These are phyloP conservation scores for Riptortus pedestris DNA, from an alignment of 1,140 invertebrate species.

Conservation along the genomic window DNA sequence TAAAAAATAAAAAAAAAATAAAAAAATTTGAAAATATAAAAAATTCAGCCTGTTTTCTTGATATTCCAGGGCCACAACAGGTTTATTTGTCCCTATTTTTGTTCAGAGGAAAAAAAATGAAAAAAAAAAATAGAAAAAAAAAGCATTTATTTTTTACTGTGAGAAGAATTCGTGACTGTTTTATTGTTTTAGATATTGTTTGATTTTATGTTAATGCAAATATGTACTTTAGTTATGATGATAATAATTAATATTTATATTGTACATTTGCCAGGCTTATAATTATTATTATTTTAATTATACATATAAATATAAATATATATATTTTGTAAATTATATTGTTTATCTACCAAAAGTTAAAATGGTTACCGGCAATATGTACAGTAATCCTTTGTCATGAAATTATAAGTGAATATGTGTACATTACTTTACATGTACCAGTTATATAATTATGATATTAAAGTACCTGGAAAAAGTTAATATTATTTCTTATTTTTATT, in stretches of 20 bases:
- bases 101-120: not conserved
- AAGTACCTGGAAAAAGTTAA: conserved; percentile 31
- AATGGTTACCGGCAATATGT: conserved; percentile 31
- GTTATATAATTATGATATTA: conserved; percentile 31
- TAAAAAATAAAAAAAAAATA: conserved; percentile 10
- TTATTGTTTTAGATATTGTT: conserved; percentile 13
- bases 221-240: conserved; percentile 12
- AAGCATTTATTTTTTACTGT: not conserved
- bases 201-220: conserved; percentile 12
- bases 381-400: conserved; percentile 29
- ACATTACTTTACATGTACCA: conserved; percentile 28
- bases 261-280: conserved; percentile 21
- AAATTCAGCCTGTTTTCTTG: not conserved
- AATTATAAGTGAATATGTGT: conserved; percentile 29
- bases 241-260: conserved; percentile 20
- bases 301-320: conserved; percentile 5
- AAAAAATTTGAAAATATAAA: not conserved
- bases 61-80: not conserved
- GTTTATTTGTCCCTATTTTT: not conserved
- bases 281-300: conserved; percentile 7
- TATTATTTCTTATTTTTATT: conserved; percentile 28
- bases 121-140: not conserved
- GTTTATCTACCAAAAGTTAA: conserved; percentile 31
- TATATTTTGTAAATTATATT: conserved; percentile 18
- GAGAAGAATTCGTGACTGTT: conserved; percentile 1